Base-by-base conservation (phyloP, 2,888 invertebrate genomes). In the Aleiodes alternator region DNA sequence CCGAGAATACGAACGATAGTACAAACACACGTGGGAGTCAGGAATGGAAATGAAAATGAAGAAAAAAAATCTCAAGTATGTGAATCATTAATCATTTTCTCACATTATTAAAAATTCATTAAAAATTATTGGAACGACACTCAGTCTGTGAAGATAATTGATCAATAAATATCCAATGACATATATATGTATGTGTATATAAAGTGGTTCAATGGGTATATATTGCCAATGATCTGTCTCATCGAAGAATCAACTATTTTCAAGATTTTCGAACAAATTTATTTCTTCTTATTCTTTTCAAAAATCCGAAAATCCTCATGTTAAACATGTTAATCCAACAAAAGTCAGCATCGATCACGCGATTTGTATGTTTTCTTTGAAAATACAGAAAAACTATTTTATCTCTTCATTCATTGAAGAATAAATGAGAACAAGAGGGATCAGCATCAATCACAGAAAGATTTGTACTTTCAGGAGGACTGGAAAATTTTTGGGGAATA, bases 321-420 rank as follows among this genome's bases (percentile, higher is more conserved):
- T 59, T 59, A 34, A 59, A 34, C 34, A 59, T 59, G 59, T 59
- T 59, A 59, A 59, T 59, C 34, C 59, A 59, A 59, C 64, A 64
- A 64, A 43, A 64, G 64, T 64, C 64, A 16, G 69, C 72, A 76
- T 76, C 76, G 59, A 76, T 76, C 76, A 76, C 56, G 59, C 57
- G 50, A 61, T 61, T 70, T 69, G 53, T 73, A 61, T 72, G 14
- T 72, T 72, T 72, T 53, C 66, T 9, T 5, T 64, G 64, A 23
- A 64, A 64, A 64, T 64, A 64, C 64, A 43, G 7, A 23, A 23
- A 23, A 43, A 43, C 43, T 43, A 38, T 38, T 55, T n/a, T 11
- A 43, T 48, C 31, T 43, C 12, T 14, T 11, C 16, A 34, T 51
- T 59, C 38, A 4, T 31, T 23, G 16, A 4, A 53, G n/a, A 53